Conservation (phyloP, 2,797 vertebrate genomes). For the Pipistrellus kuhlii region DNA sequence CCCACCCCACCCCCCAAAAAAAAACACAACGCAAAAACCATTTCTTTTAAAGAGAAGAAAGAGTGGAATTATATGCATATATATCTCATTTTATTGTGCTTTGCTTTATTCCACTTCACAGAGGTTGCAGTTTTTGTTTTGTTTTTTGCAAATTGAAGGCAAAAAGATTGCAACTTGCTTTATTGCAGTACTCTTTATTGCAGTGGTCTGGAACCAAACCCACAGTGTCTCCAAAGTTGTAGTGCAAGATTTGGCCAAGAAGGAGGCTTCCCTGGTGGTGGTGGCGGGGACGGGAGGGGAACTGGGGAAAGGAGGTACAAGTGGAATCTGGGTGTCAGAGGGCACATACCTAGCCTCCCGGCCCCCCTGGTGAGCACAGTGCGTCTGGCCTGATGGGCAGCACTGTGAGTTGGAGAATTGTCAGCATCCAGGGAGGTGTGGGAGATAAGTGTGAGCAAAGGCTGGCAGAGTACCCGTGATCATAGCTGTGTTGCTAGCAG, state of each 20-base stretch:
- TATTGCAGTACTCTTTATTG: not conserved
- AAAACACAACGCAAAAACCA: not conserved
- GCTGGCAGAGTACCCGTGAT: not conserved
- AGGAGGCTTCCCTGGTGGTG: fast-evolving
- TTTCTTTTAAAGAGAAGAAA: not conserved
- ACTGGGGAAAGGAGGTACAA: fast-evolving
- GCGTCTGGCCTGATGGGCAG: fast-evolving
- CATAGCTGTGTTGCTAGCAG: not conserved
- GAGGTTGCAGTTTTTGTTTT: not conserved
- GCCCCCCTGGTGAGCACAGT: not conserved
- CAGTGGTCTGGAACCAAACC: not conserved
- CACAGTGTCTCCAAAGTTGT: not conserved
- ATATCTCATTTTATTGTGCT: not conserved
- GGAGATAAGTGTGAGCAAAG: not conserved
- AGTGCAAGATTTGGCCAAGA: not conserved
- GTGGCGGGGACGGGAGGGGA: no score
- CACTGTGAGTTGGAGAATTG: fast-evolving
- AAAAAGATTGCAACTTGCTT: not conserved
- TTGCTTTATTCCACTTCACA: not conserved
- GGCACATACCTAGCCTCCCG: no score
- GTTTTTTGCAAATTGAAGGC: not conserved
- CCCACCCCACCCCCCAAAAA: not conserved
- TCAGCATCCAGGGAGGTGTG: no score
- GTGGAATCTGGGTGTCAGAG: not conserved
- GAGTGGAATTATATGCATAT: not conserved